These are phyloP conservation scores for Philereme vetulata DNA, from an alignment of 2,888 invertebrate genomes.

Conservation along the genomic window DNA sequence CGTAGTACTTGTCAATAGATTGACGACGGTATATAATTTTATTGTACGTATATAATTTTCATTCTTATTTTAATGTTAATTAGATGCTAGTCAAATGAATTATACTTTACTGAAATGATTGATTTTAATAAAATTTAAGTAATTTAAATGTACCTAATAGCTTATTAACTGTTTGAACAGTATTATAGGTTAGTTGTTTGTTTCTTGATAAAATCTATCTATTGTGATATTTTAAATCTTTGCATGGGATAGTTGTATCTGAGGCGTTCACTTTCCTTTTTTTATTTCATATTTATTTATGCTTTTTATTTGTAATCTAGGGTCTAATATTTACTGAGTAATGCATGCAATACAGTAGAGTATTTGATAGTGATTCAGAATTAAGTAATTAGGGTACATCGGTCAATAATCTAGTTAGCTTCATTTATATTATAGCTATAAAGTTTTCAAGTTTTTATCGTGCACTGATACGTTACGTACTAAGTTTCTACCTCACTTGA, in stretches of 20 bases:
- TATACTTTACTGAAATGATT: slow-evolving; percentile 66
- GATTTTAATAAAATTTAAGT: slow-evolving; percentile 66
- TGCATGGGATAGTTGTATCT: slow-evolving; percentile 58
- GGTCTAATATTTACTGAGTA: slow-evolving; percentile 23
- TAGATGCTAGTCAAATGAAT: slow-evolving; percentile 81
- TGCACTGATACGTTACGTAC: neutral
- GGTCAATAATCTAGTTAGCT: slow-evolving; percentile 27
- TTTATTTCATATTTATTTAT: slow-evolving; percentile 36
- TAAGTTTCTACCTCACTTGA: slow-evolving; percentile 5
- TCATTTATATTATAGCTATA: slow-evolving; percentile 7
- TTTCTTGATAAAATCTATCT: slow-evolving; percentile 66
- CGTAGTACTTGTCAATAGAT: slow-evolving; percentile 20
- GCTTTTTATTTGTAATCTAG: slow-evolving; percentile 29
- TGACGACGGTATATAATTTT: slow-evolving; percentile 10
- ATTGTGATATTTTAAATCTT: slow-evolving; percentile 68
- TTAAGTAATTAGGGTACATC: slow-evolving; percentile 29
- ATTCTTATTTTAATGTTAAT: slow-evolving; percentile 52
- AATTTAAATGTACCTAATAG: slow-evolving; percentile 60
- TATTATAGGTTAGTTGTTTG: slow-evolving; percentile 81
- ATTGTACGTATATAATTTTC: slow-evolving; percentile 34
- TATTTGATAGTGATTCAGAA: slow-evolving; percentile 22
- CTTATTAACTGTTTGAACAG: slow-evolving; percentile 70
- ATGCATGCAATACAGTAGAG: slow-evolving; percentile 30
- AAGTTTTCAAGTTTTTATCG: slow-evolving; percentile 15
- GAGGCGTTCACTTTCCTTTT: slow-evolving; percentile 26